Evolutionary conservation across 30 jellyfish, hydroid and myxozoan species (phyloP), one percentile per base, ranked within the genome.

Genomic region (Chrysaora quinquecirrha): DNA sequence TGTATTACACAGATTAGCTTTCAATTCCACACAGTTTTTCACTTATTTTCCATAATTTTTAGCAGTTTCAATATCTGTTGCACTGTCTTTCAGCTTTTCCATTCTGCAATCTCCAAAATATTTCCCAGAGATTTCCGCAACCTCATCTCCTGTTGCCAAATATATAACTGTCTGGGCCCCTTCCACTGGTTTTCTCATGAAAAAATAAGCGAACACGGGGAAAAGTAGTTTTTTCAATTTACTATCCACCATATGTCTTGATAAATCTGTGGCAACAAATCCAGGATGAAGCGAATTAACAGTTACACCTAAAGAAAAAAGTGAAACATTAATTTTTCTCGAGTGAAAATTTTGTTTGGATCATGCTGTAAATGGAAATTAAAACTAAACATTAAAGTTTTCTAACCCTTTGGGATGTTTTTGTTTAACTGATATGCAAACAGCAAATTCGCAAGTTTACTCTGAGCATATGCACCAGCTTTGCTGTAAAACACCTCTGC

Each of bases 201-300:
- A 73, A 25, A 91, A 87, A 52, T 20, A 85, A 7, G 90, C 96
- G 67, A 86, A 62, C 19, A 91, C 18, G 33, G 90, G 86, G 46
- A 30, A 86, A 20, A 91, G 88, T 14, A 58, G 7, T 80, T 62
- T 72, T 85, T 64, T 66, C 25, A 81, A 20, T n/a, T 19, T 18
- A 30, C 34, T 80, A 28, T 69, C 49, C 1, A 71, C 21, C 88
- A 82, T 35, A 64, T 73, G 79, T 20, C 98, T 82, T 22, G 92
- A 88, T 1, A 91, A 93, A 3, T 91, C 95, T 18, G 98, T 91
- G 60, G 83, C 83, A 31, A 73, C 98, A 48, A 91, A 64, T 1
- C 98, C 98, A 47, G 98, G 98, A 68, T 91, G 98, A 47, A 86
- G 54, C 9, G 96, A 64, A 76, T 91, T 91, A 30, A 82, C 92